These are phyloP conservation scores for Pardosa pseudoannulata DNA, from an alignment of 2,888 invertebrate species.

Conservation along the genomic window DNA sequence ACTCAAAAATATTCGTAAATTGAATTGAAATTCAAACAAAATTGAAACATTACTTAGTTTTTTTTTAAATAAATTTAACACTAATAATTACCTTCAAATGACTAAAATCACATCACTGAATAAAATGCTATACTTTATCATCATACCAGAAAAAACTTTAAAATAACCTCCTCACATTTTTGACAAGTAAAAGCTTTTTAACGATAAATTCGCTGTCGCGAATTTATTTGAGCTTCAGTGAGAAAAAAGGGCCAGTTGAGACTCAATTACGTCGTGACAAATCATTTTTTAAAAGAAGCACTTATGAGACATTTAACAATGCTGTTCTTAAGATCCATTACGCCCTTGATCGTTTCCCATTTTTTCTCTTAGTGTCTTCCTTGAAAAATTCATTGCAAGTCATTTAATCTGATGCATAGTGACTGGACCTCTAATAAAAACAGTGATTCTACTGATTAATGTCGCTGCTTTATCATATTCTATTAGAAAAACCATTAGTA, in stretches of 20 bases:
- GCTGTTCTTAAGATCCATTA: background rate
- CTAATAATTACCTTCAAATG: too few relatives aligned
- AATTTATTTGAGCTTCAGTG: too few relatives aligned
- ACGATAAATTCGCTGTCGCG: too few relatives aligned
- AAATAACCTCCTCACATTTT: too few relatives aligned
- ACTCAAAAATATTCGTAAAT: too few relatives aligned
- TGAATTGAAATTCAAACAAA: too few relatives aligned
- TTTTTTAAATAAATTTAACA: too few relatives aligned
- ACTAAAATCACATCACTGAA: too few relatives aligned
- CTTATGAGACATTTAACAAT: background rate
- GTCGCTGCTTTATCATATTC: conserved; percentile 36
- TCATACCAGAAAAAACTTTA: too few relatives aligned
- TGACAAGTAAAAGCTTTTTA: too few relatives aligned
- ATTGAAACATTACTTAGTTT: too few relatives aligned
- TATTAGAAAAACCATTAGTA: conserved; percentile 38
- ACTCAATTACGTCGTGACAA: background rate
- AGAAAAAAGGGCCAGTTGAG: background rate
- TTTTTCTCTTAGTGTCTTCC: background rate
- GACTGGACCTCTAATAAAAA: conserved; percentile 46
- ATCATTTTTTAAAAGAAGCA: background rate
- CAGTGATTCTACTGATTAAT: conserved; percentile 36
- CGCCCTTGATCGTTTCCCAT: background rate
- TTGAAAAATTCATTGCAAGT: background rate
- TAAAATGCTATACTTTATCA: too few relatives aligned
- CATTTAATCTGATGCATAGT: conserved; percentile 30